phyloP scores from a whole-genome alignment of 2,113 vertebrate genomes.

The Amazona vittata region DNA sequence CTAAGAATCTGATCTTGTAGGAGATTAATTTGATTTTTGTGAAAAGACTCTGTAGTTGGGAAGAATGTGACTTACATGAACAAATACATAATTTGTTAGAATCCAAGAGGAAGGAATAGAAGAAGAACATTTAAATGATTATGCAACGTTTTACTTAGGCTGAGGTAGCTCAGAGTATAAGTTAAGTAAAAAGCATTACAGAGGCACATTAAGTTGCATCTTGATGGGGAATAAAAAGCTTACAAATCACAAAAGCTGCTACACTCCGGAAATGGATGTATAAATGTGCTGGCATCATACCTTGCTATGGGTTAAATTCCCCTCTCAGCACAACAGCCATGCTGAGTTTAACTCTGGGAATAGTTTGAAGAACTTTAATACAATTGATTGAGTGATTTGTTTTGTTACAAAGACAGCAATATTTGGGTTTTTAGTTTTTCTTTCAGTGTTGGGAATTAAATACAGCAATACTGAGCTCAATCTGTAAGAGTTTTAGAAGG shows the following conservation, averaged over 20 bases:
- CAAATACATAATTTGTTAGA: conserved; percentile 15
- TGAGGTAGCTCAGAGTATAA: neutral
- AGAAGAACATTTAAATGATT: neutral
- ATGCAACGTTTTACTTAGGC: neutral
- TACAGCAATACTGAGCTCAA: accelerated
- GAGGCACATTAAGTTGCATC: neutral
- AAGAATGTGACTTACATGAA: conserved; percentile 31
- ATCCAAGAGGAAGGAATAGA: neutral
- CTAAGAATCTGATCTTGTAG: neutral
- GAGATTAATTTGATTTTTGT: conserved; percentile 56
- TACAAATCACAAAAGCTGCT: neutral
- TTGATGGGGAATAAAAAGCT: conserved; percentile 5
- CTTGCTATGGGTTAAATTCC: neutral
- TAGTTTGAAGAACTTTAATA: neutral
- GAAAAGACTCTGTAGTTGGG: neutral
- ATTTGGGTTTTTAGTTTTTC: neutral
- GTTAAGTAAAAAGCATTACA: neutral
- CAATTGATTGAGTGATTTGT: neutral
- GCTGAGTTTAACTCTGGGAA: neutral
- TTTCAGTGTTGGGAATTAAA: neutral
- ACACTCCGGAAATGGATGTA: neutral
- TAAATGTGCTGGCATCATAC: neutral
- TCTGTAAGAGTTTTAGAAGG: neutral
- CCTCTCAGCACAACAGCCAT: neutral
- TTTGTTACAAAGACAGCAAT: neutral